These are phyloP conservation scores for Cantharis flavilabris DNA, from an alignment of 2,888 invertebrate species.

Conservation along the genomic window DNA sequence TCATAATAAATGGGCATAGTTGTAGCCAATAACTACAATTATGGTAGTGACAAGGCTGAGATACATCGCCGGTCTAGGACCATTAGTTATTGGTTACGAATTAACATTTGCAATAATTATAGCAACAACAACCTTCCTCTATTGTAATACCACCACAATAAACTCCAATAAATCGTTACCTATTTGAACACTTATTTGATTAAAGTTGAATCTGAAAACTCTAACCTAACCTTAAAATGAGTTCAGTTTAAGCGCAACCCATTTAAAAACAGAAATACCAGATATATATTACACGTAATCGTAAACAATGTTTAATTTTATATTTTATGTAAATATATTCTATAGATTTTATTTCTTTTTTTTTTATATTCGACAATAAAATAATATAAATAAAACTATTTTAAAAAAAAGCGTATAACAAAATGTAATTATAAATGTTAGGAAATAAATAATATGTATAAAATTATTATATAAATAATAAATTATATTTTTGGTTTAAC, in stretches of 20 bases:
- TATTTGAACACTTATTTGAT: not conserved
- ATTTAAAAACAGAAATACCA: not conserved
- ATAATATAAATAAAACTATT: not conserved
- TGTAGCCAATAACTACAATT: conserved; percentile 56
- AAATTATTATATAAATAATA: not conserved
- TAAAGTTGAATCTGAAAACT: not conserved
- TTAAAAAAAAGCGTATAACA: not conserved
- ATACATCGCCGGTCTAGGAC: conserved; percentile 50
- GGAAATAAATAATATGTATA: not conserved
- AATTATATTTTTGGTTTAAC: not conserved
- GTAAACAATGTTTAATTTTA: not conserved
- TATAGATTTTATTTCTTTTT: not conserved
- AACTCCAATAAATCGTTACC: not conserved
- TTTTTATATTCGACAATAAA: not conserved
- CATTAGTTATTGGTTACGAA: conserved; percentile 46
- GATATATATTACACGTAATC: not conserved
- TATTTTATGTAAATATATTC: not conserved
- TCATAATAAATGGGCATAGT: conserved; percentile 55
- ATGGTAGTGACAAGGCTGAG: conserved; percentile 53
- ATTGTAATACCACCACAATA: conserved; percentile 9
- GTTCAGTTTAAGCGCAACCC: not conserved
- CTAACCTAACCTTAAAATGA: not conserved
- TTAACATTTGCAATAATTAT: conserved; percentile 28
- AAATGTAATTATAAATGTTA: not conserved
- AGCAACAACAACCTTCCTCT: conserved; percentile 14